Conservation (phyloP, 2,797 vertebrate genomes). For the Spinus olivaceus region DNA sequence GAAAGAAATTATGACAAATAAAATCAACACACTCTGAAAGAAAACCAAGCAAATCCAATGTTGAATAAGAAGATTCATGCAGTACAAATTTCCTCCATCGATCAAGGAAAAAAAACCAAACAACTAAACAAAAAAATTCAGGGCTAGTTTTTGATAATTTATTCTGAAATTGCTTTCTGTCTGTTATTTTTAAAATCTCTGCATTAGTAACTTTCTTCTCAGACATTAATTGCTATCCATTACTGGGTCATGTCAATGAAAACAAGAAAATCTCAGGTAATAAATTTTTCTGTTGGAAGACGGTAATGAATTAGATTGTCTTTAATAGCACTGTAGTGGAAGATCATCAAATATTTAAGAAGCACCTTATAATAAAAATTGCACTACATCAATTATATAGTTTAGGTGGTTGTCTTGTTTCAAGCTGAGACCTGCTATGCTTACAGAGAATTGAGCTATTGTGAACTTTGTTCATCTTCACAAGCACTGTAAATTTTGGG, state of each 20-base stretch:
- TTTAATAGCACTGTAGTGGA: not conserved
- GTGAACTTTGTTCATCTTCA: not conserved
- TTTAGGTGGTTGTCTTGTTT: not conserved
- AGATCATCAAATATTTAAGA: not conserved
- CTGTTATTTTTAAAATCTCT: not conserved
- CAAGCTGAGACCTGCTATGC: not conserved
- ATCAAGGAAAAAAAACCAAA: not conserved
- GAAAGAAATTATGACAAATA: not conserved
- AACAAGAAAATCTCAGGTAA: not conserved
- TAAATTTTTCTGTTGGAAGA: not conserved
- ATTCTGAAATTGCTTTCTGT: not conserved
- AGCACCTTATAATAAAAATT: not conserved
- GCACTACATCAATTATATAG: not conserved
- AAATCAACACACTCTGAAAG: not conserved
- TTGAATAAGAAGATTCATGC: not conserved
- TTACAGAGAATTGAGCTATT: not conserved
- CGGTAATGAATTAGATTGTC: not conserved
- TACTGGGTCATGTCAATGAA: not conserved
- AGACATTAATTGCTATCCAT: not conserved
- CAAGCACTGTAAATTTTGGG: not conserved
- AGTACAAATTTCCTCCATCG: not conserved
- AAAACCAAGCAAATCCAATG: not conserved
- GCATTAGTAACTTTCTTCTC: not conserved
- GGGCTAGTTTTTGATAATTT: not conserved
- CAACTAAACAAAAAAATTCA: not conserved